Percentiles rank a stretch among this genome's conserved stretches.
Evolutionary conservation across 2,797 vertebrate species (phyloP).

Genomic region (Anguilla obscura): DNA sequence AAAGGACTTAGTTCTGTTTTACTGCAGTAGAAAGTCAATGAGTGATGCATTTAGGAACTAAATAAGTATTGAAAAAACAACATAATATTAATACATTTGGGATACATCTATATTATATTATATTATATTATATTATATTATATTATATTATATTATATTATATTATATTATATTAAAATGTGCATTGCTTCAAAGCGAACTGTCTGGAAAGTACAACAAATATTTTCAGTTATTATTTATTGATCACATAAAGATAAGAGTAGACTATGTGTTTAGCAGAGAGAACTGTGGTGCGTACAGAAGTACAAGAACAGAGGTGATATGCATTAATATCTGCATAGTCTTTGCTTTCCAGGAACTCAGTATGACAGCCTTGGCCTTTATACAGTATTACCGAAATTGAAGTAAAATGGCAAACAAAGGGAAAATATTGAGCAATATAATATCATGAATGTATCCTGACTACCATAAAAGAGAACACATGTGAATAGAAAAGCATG

Average conservation of each 20-base stretch:
- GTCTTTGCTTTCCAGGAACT: background rate
- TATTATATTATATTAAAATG: background rate
- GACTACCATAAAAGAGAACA: background rate
- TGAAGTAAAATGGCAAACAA: background rate
- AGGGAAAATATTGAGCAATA: background rate
- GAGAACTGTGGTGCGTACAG: background rate
- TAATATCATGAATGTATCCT: background rate
- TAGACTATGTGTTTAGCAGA: background rate
- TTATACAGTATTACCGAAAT: background rate
- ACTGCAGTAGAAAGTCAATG: background rate
- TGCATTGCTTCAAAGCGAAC: background rate
- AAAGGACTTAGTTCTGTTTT: background rate
- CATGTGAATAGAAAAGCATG: background rate
- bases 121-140: too few species aligned
- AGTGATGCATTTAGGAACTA: background rate
- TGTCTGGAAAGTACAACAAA: background rate
- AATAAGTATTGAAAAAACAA: background rate
- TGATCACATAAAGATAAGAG: background rate
- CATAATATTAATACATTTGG: background rate
- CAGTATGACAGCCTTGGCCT: background rate
- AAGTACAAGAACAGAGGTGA: background rate
- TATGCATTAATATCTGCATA: background rate
- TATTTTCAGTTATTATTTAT: background rate
- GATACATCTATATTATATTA: too few species aligned
- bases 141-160: too few species aligned